A percentile compares a stretch with the other conserved stretches of the same genome.
These are phyloP conservation scores for Liasis olivaceus DNA, from an alignment of 2,797 vertebrate species.

Conservation along the genomic window DNA sequence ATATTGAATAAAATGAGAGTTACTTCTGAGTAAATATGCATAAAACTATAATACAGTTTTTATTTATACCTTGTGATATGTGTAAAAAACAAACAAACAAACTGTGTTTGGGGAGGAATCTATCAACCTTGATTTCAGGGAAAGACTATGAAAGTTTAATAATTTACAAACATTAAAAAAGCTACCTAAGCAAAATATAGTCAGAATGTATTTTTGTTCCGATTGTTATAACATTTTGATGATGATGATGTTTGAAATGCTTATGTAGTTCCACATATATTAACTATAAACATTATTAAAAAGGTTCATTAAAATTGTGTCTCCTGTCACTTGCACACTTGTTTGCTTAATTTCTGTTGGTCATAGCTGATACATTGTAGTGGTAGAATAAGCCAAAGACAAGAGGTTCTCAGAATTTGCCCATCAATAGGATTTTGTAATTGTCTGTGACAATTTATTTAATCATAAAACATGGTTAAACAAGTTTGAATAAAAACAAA, in stretches of 20 bases:
- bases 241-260: background rate
- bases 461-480: constrained; percentile 28
- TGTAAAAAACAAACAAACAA: no score
- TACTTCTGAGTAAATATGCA: background rate
- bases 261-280: background rate
- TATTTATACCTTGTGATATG: no score
- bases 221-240: background rate
- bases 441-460: constrained; percentile 33
- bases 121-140: no score
- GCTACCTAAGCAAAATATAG: no score
- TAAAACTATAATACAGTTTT: no score
- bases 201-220: no score
- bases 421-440: constrained; percentile 3
- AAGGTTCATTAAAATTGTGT: background rate
- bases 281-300: background rate
- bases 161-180: no score
- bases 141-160: no score
- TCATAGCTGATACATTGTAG: background rate
- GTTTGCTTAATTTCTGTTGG: background rate
- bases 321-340: background rate
- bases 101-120: no score
- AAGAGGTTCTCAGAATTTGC: background rate
- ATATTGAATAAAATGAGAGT: background rate
- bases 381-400: background rate
- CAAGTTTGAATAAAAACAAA: constrained; percentile 48